A percentile compares a stretch with the other conserved stretches of the same genome.
phyloP scores from a whole-genome alignment of 2,113 vertebrate species.

The Pangasianodon gigas region DNA sequence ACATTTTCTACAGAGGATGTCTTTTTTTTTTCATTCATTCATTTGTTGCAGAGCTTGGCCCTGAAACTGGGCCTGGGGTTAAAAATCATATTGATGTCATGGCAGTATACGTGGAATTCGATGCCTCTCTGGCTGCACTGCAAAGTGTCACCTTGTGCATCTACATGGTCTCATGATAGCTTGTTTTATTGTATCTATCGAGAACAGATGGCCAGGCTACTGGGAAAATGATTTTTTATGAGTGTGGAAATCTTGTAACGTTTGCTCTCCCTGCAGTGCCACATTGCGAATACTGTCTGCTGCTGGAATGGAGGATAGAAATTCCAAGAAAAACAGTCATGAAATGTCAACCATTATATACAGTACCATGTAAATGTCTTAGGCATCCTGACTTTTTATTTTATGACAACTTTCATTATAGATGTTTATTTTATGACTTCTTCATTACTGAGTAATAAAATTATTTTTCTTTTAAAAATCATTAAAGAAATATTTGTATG shows the following conservation, averaged over 20 bases:
- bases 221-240: slow-evolving; percentile 17
- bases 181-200: slow-evolving; percentile 30
- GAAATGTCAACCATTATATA: not conserved
- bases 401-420: not conserved
- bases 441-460: not conserved
- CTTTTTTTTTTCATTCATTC: not conserved
- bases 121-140: not conserved
- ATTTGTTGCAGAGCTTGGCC: not conserved
- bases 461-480: no score
- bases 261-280: slow-evolving; percentile 18
- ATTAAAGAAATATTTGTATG: not conserved
- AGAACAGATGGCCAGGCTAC: slow-evolving; percentile 25
- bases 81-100: slow-evolving; percentile 26
- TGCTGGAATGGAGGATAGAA: not conserved
- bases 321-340: not conserved
- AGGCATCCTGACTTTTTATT: not conserved
- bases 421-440: not conserved
- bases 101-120: not conserved
- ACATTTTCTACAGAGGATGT: not conserved
- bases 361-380: no score
- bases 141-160: slow-evolving; percentile 19
- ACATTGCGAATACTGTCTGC: not conserved
- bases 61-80: not conserved
- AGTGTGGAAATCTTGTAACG: slow-evolving; percentile 23
- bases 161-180: slow-evolving; percentile 23